Conservation (phyloP, 2,888 invertebrate genomes). For the Falcaria lacertinaria region DNA sequence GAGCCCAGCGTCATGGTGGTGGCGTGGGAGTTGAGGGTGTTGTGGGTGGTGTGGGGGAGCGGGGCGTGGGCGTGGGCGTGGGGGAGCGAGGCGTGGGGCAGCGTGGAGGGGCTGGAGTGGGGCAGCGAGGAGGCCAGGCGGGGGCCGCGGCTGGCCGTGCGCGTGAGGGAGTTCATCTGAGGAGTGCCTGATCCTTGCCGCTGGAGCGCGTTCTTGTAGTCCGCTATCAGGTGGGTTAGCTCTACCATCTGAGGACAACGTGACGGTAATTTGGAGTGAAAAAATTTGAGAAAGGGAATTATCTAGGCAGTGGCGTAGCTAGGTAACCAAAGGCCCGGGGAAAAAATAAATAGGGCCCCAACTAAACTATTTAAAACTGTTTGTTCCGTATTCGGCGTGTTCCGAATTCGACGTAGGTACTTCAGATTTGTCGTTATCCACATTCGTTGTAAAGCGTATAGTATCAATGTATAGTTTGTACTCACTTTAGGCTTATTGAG, state of each 20-base stretch:
- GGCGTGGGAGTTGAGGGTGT: conserved; percentile 81
- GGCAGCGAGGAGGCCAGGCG: conserved; percentile 60
- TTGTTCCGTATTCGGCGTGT: no score
- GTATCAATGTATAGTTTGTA: no score
- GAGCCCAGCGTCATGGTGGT: conserved; percentile 66
- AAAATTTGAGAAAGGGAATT: not conserved
- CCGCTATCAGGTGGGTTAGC: conserved; percentile 93
- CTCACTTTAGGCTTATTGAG: conserved; percentile 93
- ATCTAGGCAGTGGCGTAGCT: no score
- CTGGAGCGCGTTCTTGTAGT: conserved; percentile 94
- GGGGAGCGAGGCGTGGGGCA: conserved; percentile 54
- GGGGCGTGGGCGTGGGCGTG: conserved; percentile 53
- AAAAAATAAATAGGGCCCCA: no score
- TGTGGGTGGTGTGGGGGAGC: conserved; percentile 70
- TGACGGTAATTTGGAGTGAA: not conserved
- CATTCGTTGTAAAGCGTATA: no score
- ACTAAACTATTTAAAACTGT: no score
- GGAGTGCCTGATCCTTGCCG: conserved; percentile 89
- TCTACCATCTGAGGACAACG: conserved; percentile 85
- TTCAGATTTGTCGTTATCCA: no score
- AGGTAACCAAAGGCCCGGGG: no score
- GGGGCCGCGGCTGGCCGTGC: conserved; percentile 84
- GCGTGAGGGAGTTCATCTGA: conserved; percentile 87
- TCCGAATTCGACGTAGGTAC: no score
- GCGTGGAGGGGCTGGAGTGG: conserved; percentile 68